phyloP scores from a whole-genome alignment of 1,140 invertebrate species.

The Dendroctonus valens region DNA sequence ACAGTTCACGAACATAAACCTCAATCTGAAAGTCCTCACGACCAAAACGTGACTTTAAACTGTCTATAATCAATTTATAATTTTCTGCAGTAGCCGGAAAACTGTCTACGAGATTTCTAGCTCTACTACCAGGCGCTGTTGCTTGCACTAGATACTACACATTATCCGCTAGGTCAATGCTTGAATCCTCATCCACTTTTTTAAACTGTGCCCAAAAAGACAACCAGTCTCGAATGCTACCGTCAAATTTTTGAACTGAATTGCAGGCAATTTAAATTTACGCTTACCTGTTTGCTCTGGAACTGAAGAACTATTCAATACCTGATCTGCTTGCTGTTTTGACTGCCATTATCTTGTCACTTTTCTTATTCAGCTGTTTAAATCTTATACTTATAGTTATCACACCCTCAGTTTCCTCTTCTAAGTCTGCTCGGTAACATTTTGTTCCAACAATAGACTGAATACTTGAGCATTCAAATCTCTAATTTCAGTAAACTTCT shows the following conservation, averaged over 20 bases:
- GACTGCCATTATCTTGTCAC: not conserved
- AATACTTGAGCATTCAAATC: conserved; percentile 2
- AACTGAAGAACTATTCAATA: conserved; percentile 1
- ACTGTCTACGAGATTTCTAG: too few relatives aligned
- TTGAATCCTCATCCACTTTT: too few relatives aligned
- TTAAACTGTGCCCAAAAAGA: too few relatives aligned
- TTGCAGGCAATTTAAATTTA: conserved; percentile 7
- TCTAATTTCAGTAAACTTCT: conserved; percentile 2
- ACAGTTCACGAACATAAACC: too few relatives aligned
- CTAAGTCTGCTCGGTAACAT: conserved; percentile 2
- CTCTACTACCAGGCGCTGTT: too few relatives aligned
- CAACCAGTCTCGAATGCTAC: too few relatives aligned
- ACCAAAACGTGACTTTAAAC: too few relatives aligned
- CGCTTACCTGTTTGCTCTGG: conserved; percentile 5
- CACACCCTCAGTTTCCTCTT: not conserved
- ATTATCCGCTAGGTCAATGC: too few relatives aligned
- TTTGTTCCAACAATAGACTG: conserved; percentile 2
- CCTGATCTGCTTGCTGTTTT: not conserved
- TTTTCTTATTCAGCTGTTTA: not conserved
- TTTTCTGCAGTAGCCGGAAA: too few relatives aligned
- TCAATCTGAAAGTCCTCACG: too few relatives aligned
- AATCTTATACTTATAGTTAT: not conserved
- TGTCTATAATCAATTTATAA: too few relatives aligned
- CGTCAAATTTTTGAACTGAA: conserved; percentile 8
- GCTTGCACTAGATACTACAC: too few relatives aligned